These are phyloP conservation scores for Drosophila funebris DNA, from an alignment of 1,140 invertebrate genomes.

Conservation along the genomic window DNA sequence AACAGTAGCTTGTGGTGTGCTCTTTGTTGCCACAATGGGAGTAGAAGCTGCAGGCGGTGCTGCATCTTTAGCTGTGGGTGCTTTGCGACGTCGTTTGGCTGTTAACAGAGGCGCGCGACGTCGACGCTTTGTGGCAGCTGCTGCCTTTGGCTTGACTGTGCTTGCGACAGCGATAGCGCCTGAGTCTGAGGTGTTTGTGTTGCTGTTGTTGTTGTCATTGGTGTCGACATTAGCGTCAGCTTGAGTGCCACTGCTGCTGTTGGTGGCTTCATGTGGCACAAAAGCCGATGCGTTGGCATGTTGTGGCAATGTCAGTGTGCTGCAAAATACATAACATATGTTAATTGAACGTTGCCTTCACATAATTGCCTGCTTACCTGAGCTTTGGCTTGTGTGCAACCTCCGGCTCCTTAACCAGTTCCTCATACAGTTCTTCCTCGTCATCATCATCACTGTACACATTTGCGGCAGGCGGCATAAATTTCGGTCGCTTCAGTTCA, in stretches of 20 bases:
- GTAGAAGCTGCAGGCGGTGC: not conserved
- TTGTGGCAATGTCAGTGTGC: constrained; percentile 69
- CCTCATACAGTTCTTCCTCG: constrained; percentile 31
- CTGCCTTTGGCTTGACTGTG: constrained; percentile 43
- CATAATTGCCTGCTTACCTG: constrained; percentile 33
- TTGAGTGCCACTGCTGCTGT: constrained; percentile 28
- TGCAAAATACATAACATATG: not conserved
- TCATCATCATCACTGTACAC: constrained; percentile 62
- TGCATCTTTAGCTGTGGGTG: not conserved
- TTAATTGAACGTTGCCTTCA: not conserved
- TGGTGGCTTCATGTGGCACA: constrained; percentile 55
- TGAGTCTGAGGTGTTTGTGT: constrained; percentile 67
- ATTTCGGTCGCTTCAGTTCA: constrained; percentile 70
- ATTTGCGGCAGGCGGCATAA: constrained; percentile 46
- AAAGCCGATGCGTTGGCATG: constrained; percentile 55
- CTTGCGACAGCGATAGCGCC: constrained; percentile 24
- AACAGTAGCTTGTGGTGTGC: not conserved
- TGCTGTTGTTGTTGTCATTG: constrained; percentile 57
- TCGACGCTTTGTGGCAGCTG: constrained; percentile 49
- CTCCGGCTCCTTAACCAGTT: constrained; percentile 18
- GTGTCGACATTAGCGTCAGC: constrained; percentile 13
- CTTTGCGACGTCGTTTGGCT: constrained; percentile 50
- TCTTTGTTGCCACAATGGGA: not conserved
- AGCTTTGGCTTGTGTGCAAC: constrained; percentile 59
- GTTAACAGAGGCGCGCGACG: constrained; percentile 60